A percentile compares a stretch with the other conserved stretches of the same genome.
Conservation (phyloP, 2,797 vertebrate genomes). For the Amniataba percoides region DNA sequence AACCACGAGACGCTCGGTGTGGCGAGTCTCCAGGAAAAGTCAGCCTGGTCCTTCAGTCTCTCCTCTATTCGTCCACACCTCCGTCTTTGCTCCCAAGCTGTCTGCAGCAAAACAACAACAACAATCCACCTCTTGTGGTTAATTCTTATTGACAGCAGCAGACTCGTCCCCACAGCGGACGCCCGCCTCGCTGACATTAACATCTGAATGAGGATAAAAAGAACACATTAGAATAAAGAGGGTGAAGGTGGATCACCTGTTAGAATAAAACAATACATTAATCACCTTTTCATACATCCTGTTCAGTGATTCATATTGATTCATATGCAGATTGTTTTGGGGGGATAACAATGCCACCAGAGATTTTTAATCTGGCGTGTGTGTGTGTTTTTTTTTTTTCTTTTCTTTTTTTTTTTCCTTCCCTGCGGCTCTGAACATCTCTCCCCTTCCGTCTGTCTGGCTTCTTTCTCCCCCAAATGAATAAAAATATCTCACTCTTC, state of each 20-base stretch:
- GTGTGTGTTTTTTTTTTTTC: background rate
- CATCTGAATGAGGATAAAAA: conserved; percentile 54
- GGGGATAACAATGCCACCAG: background rate
- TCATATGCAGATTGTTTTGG: conserved; percentile 11
- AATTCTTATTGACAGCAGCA: conserved; percentile 64
- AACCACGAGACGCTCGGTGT: background rate
- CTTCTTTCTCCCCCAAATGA: conserved; percentile 36
- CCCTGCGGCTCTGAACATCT: conserved; percentile 20
- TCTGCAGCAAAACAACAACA: conserved; percentile 44
- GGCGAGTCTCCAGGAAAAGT: conserved; percentile 31
- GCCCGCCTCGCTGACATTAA: conserved; percentile 28
- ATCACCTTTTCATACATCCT: conserved; percentile 33
- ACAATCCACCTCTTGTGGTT: conserved; percentile 28
- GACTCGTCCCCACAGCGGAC: conserved; percentile 40
- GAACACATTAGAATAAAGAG: background rate
- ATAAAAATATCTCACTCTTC: conserved; percentile 38
- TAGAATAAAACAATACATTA: conserved; percentile 15
- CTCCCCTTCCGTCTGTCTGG: conserved; percentile 11
- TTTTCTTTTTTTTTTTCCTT: background rate
- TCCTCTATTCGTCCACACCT: conserved; percentile 1
- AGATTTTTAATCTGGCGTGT: background rate
- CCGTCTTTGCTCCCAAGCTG: conserved; percentile 33
- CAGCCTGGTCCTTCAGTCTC: background rate
- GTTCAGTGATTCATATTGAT: conserved; percentile 17
- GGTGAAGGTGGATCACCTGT: conserved; percentile 10